Evolutionary conservation across 2,113 vertebrate genomes (phyloP).

Genomic region (Oceanodroma tethys): DNA sequence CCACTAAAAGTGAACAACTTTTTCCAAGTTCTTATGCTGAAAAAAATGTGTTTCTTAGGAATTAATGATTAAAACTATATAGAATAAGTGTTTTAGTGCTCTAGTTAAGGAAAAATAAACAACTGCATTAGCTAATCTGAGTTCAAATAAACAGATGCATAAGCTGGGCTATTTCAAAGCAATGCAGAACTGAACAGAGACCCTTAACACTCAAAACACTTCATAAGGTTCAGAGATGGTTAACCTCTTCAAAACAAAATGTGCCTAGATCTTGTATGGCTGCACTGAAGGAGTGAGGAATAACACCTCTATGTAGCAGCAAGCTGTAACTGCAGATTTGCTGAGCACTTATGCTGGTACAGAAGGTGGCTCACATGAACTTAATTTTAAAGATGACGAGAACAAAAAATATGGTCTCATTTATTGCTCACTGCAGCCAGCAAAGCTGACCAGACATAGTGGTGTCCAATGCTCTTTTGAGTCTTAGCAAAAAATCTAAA

Average conservation of each 20-base stretch:
- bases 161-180: not conserved
- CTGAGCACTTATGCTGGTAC: not conserved
- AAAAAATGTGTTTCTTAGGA: constrained; percentile 7
- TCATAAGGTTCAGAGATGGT: not conserved
- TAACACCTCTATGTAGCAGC: not conserved
- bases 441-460: not conserved
- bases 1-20: not conserved
- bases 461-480: not conserved
- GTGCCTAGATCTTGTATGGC: not conserved
- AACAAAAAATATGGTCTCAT: not conserved
- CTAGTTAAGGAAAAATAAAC: constrained; percentile 48
- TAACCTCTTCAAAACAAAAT: constrained; percentile 13
- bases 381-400: not conserved
- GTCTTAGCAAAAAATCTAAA: not conserved
- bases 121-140: constrained; percentile 34
- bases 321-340: not conserved
- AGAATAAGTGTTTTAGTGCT: not conserved
- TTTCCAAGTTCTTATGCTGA: constrained; percentile 15
- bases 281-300: not conserved
- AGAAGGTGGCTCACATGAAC: not conserved
- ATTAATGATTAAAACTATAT: not conserved
- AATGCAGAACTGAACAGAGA: not conserved
- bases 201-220: constrained; percentile 9
- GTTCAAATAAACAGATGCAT: constrained; percentile 51
- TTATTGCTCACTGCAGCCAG: not conserved